A percentile compares a stretch with the other conserved stretches of the same genome.
Evolutionary conservation across 2,888 invertebrate species (phyloP).

Genomic region (Calameuta pallipes): DNA sequence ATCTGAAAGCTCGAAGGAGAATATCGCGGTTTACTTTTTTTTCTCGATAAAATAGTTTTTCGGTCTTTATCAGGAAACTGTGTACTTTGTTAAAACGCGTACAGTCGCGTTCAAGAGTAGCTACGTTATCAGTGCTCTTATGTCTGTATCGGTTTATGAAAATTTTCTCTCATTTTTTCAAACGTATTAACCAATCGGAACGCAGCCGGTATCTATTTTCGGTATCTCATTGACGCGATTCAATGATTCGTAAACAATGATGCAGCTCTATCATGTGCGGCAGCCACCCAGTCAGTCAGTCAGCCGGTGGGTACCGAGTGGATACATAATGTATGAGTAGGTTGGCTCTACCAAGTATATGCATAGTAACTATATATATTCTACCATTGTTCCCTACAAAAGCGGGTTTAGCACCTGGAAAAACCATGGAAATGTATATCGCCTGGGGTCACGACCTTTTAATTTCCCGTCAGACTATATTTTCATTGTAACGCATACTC

Average conservation of each 20-base stretch:
- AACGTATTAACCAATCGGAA: neutral
- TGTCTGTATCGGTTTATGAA: neutral
- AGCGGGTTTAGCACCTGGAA: constrained; percentile 1
- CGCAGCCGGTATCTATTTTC: neutral
- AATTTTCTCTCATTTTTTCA: neutral
- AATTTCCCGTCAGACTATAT: neutral
- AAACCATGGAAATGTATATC: neutral
- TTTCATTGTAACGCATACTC: neutral
- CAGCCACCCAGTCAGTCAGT: neutral
- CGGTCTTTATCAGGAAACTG: neutral
- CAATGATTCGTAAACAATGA: constrained; percentile 58
- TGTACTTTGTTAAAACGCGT: neutral
- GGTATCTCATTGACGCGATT: neutral
- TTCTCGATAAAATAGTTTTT: neutral
- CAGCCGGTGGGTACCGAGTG: constrained; percentile 19
- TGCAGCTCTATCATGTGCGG: constrained; percentile 42
- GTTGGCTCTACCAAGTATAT: neutral
- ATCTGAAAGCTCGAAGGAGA: neutral
- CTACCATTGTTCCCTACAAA: neutral
- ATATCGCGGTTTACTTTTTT: neutral
- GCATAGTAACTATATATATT: neutral
- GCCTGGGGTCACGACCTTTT: neutral
- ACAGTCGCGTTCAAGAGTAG: neutral
- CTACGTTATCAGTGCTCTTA: neutral
- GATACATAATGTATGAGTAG: constrained; percentile 44